These are phyloP conservation scores for Pantala flavescens DNA, from an alignment of 1,140 invertebrate species.

Conservation along the genomic window DNA sequence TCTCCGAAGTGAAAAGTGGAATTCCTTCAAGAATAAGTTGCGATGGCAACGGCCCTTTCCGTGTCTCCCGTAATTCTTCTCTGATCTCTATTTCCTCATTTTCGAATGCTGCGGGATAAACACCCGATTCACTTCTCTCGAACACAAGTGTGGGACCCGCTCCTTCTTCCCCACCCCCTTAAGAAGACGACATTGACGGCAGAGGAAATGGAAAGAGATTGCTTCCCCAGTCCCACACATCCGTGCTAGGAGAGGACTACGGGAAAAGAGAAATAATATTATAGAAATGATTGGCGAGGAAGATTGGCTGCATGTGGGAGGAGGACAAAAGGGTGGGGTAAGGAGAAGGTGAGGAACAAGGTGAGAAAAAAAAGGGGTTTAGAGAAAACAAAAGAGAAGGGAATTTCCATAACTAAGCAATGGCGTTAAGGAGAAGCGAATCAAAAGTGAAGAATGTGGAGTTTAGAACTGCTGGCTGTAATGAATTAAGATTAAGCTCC, in stretches of 20 bases:
- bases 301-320: background rate
- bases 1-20: too few species aligned
- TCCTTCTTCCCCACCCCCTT: background rate
- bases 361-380: too few species aligned
- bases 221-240: background rate
- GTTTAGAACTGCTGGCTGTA: too few species aligned
- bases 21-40: too few species aligned
- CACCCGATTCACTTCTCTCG: background rate
- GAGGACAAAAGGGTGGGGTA: background rate
- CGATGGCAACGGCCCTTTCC: too few species aligned
- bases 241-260: background rate
- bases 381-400: too few species aligned
- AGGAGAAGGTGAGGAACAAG: too few species aligned
- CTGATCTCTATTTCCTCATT: background rate
- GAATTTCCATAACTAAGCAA: too few species aligned
- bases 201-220: constrained; percentile 5
- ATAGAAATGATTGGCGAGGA: background rate
- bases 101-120: background rate
- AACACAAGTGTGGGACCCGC: background rate
- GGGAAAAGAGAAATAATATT: background rate
- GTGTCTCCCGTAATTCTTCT: background rate
- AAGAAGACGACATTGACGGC: background rate
- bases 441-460: too few species aligned
- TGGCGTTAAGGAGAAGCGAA: too few species aligned
- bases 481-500: too few species aligned